These are phyloP conservation scores for Lacerta bilineata DNA, from an alignment of 2,797 vertebrate species.

Conservation along the genomic window DNA sequence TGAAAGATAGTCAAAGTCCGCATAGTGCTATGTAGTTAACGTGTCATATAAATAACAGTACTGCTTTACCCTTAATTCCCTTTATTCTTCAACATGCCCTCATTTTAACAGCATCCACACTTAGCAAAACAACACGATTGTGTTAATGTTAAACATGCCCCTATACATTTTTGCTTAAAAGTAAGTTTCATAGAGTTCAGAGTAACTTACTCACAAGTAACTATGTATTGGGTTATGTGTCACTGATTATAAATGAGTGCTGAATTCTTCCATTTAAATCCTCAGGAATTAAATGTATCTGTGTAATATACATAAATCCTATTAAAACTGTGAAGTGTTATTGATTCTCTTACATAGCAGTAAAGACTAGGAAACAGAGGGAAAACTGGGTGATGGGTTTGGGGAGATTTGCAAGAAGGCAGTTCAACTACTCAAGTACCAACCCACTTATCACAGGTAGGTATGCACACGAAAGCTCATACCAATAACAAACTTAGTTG, in stretches of 20 bases:
- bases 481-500: no score
- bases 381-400: no score
- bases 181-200: no score
- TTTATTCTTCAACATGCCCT: not conserved
- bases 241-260: no score
- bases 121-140: not conserved
- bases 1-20: not conserved
- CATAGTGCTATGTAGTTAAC: not conserved
- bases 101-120: not conserved
- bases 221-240: no score
- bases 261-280: no score
- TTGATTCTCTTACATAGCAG: not conserved
- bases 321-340: not conserved
- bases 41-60: not conserved
- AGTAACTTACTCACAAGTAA: no score
- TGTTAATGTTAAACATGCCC: not conserved
- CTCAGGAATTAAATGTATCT: no score
- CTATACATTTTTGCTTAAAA: not conserved
- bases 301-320: not conserved
- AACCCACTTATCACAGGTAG: conserved; percentile 1
- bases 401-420: not conserved
- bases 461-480: no score
- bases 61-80: not conserved
- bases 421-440: not conserved
- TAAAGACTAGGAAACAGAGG: not conserved